Percentiles rank a stretch among this genome's conserved stretches.
These are phyloP conservation scores for Lamprotornis superbus DNA, from an alignment of 2,113 vertebrate genomes.

Conservation along the genomic window DNA sequence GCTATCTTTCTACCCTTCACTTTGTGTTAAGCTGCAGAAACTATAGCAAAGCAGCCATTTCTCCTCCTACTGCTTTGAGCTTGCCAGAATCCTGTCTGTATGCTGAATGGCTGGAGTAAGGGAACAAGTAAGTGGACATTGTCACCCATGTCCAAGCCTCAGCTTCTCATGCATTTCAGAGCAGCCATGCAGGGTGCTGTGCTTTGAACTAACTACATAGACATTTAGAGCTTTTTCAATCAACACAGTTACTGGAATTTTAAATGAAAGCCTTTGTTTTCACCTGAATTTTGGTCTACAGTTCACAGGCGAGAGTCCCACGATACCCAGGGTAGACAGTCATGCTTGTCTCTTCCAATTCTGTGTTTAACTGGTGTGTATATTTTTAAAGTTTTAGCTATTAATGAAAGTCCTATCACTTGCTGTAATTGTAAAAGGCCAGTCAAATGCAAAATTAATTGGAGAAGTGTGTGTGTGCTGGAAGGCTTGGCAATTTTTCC, in stretches of 20 bases:
- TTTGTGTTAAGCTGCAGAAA: background rate
- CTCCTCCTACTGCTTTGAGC: background rate
- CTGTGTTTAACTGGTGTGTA: background rate
- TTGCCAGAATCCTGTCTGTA: background rate
- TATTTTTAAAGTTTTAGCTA: background rate
- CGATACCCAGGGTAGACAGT: background rate
- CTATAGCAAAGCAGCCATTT: background rate
- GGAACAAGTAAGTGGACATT: background rate
- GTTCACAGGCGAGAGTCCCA: background rate
- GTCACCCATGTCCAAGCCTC: background rate
- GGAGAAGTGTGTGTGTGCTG: background rate
- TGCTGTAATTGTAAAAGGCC: background rate
- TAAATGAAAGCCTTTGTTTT: background rate
- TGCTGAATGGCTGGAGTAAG: background rate
- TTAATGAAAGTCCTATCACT: background rate
- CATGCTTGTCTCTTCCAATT: background rate
- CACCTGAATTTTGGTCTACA: background rate
- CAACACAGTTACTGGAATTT: background rate
- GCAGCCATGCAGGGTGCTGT: background rate
- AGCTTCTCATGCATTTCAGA: background rate
- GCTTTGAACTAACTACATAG: background rate
- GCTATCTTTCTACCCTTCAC: background rate
- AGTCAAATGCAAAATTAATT: conserved; percentile 26
- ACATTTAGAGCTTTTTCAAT: background rate
- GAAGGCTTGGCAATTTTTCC: background rate